Conservation (phyloP, 1,140 invertebrate species). For the Drosophila novamexicana region DNA sequence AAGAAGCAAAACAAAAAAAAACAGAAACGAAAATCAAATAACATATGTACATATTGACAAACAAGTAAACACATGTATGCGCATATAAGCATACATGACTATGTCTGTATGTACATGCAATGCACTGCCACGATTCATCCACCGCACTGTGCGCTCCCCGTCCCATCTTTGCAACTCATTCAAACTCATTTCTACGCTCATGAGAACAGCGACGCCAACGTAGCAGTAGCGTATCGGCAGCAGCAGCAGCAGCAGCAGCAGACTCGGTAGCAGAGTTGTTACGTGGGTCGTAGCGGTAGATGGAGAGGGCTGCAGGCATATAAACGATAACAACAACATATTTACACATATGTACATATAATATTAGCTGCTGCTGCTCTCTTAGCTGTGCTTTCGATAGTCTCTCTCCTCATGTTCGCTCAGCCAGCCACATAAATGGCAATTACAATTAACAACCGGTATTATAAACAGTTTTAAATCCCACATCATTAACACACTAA, state of each 20-base stretch:
- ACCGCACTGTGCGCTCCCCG: slow-evolving; percentile 15
- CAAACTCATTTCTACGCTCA: slow-evolving; percentile 75
- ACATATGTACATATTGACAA: slow-evolving; percentile 81
- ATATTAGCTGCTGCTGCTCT: slow-evolving; percentile 29
- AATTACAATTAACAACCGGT: slow-evolving; percentile 67
- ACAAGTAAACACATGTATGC: slow-evolving; percentile 54
- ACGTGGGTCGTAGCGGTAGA: slow-evolving; percentile 8
- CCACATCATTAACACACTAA: slow-evolving; percentile 43
- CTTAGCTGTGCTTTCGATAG: slow-evolving; percentile 15
- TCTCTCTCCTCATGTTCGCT: slow-evolving; percentile 10
- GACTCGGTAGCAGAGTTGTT: slow-evolving; percentile 17
- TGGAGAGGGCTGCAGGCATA: slow-evolving; percentile 2
- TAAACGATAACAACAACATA: slow-evolving; percentile 43
- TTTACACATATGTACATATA: slow-evolving; percentile 10
- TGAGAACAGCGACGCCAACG: slow-evolving; percentile 32
- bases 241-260: slow-evolving; percentile 9
- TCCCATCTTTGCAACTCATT: slow-evolving; percentile 44
- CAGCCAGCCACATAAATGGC: slow-evolving; percentile 52
- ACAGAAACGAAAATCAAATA: slow-evolving; percentile 79
- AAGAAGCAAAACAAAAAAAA: slow-evolving; percentile 47
- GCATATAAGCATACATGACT: slow-evolving; percentile 17
- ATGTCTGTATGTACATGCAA: slow-evolving; percentile 41
- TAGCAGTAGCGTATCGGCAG: slow-evolving; percentile 38
- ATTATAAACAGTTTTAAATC: slow-evolving; percentile 65
- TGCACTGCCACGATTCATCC: slow-evolving; percentile 33